These are phyloP conservation scores for Drosophila auraria DNA, from an alignment of 1,140 invertebrate species.

Conservation along the genomic window DNA sequence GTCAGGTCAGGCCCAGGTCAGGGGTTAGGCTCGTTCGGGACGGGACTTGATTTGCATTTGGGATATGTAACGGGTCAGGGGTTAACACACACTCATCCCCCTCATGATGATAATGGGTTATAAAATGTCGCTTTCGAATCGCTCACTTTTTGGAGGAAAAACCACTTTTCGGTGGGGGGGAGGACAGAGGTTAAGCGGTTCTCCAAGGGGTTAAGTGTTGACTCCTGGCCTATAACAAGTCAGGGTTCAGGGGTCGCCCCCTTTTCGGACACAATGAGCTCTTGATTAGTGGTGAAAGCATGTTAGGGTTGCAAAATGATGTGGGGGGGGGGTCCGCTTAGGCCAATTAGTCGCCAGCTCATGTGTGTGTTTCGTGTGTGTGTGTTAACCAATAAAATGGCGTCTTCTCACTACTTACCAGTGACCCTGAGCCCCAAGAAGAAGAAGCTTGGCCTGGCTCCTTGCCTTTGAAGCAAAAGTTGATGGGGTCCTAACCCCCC, in stretches of 20 bases:
- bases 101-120: slow-evolving; percentile 46
- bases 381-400: slow-evolving; percentile 10
- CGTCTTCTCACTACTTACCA: not conserved
- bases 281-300: slow-evolving; percentile 57
- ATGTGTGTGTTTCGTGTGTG: not conserved
- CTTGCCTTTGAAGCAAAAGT: not conserved
- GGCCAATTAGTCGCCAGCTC: slow-evolving; percentile 38
- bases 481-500: not conserved
- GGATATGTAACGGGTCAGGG: slow-evolving; percentile 61
- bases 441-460: not conserved
- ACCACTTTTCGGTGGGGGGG: not conserved
- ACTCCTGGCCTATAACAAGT: slow-evolving; percentile 56
- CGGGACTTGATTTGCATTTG: slow-evolving; percentile 70
- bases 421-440: not conserved
- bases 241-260: slow-evolving; percentile 20
- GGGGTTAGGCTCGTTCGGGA: slow-evolving; percentile 53
- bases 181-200: slow-evolving; percentile 19
- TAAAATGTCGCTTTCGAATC: slow-evolving; percentile 71
- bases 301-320: not conserved
- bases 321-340: not conserved
- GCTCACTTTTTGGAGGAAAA: slow-evolving; percentile 75
- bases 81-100: slow-evolving; percentile 1
- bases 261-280: slow-evolving; percentile 36
- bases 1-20: slow-evolving; percentile 38
- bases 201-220: slow-evolving; percentile 42